phyloP scores from a whole-genome alignment of 2,888 invertebrate genomes.

The Sthenelais limicola region DNA sequence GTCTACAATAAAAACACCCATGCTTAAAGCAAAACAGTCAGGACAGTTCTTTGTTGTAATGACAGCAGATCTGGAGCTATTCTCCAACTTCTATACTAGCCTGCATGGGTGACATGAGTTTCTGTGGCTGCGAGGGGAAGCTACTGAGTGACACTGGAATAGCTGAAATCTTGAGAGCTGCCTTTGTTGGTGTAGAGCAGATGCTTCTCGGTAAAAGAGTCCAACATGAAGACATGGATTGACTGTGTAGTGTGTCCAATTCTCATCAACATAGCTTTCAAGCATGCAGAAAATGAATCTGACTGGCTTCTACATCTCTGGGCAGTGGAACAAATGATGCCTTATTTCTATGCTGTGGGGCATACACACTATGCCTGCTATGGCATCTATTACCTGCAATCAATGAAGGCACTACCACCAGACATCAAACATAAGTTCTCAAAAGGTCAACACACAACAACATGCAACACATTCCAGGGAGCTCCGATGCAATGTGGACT shows the following conservation, averaged over 20 bases:
- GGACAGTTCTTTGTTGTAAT: too few species aligned
- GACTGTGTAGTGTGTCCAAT: slow-evolving; percentile 35
- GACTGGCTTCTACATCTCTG: slow-evolving; percentile 12
- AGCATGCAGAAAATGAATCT: slow-evolving; percentile 35
- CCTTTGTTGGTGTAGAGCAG: slow-evolving; percentile 1
- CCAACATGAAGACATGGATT: slow-evolving; percentile 41
- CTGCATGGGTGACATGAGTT: slow-evolving; percentile 50
- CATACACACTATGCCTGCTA: slow-evolving; percentile 35
- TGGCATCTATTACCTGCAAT: slow-evolving; percentile 30
- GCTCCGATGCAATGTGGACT: slow-evolving; percentile 25
- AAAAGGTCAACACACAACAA: too few species aligned
- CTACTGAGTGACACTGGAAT: slow-evolving; percentile 46
- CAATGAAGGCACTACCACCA: slow-evolving; percentile 28
- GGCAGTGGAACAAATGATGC: slow-evolving; percentile 22
- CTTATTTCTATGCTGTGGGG: slow-evolving; percentile 37
- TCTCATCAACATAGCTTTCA: slow-evolving; percentile 38
- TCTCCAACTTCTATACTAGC: slow-evolving; percentile 41
- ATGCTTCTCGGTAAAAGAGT: too few species aligned
- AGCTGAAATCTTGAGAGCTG: slow-evolving; percentile 42
- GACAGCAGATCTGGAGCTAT: too few species aligned
- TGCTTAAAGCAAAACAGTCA: too few species aligned
- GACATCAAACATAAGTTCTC: too few species aligned
- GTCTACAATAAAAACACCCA: too few species aligned
- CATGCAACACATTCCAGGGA: slow-evolving; percentile 24
- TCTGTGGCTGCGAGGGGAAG: slow-evolving; percentile 47